Conservation (phyloP, 2,113 vertebrate genomes). For the Mastomys coucha region DNA sequence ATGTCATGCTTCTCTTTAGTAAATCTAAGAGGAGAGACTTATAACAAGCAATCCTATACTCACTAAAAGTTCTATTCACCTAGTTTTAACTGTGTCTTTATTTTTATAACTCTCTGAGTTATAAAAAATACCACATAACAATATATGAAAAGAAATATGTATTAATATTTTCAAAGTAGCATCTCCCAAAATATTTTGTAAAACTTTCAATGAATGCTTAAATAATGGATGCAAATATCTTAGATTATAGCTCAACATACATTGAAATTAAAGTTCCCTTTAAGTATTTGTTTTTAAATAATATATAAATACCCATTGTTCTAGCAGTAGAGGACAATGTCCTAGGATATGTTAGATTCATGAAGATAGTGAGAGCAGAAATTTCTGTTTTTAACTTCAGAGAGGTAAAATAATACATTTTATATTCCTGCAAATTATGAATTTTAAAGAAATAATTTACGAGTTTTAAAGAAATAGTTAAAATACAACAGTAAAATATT, state of each 20-base stretch:
- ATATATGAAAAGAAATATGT: background rate
- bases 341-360: background rate
- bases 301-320: background rate
- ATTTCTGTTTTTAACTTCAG: background rate
- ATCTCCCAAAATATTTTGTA: background rate
- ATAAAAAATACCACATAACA: background rate
- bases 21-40: background rate
- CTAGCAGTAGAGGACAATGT: rapidly evolving
- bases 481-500: background rate
- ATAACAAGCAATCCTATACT: background rate
- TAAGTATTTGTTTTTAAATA: background rate
- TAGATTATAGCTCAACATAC: background rate
- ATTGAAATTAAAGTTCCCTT: background rate
- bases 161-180: background rate
- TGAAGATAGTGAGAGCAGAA: background rate
- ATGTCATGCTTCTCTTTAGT: background rate
- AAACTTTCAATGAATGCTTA: background rate
- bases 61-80: background rate
- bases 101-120: background rate
- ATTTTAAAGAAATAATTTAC: background rate
- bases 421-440: background rate
- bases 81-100: background rate
- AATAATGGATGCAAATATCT: background rate
- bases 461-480: background rate
- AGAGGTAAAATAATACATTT: background rate